phyloP scores from a whole-genome alignment of 2,888 invertebrate species.

The Stenichneumon culpator region DNA sequence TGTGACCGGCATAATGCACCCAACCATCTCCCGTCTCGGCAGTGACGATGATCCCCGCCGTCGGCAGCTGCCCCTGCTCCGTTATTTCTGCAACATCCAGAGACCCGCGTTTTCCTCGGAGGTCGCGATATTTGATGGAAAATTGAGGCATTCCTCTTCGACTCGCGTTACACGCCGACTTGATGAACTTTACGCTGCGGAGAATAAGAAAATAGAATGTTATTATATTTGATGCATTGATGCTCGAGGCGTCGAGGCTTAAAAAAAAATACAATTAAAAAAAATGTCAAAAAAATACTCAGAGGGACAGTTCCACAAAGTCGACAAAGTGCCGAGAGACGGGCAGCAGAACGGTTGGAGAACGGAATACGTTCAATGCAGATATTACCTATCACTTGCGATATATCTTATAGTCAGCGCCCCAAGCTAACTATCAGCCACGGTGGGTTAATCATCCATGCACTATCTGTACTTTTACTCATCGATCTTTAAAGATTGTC shows the following conservation, averaged over 20 bases:
- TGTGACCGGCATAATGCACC: background rate
- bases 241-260: background rate
- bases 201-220: background rate
- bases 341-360: background rate
- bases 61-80: slow-evolving; percentile 36
- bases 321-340: background rate
- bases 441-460: slow-evolving; percentile 12
- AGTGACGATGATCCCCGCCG: slow-evolving; percentile 39
- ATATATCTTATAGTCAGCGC: background rate
- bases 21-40: background rate
- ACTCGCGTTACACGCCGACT: background rate
- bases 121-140: slow-evolving; percentile 22
- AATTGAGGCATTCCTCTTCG: background rate
- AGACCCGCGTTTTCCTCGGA: slow-evolving; percentile 37
- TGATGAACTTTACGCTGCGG: background rate
- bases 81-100: slow-evolving; percentile 36
- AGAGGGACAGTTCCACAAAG: background rate
- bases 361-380: background rate
- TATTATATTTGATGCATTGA: background rate
- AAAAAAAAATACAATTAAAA: background rate
- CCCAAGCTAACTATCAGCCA: background rate
- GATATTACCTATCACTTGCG: background rate
- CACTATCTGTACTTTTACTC: background rate
- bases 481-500: slow-evolving; percentile 7
- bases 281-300: background rate